A percentile compares a stretch with the other conserved stretches of the same genome.
These are phyloP conservation scores for Busseola fusca DNA, from an alignment of 2,888 invertebrate genomes.

Conservation along the genomic window DNA sequence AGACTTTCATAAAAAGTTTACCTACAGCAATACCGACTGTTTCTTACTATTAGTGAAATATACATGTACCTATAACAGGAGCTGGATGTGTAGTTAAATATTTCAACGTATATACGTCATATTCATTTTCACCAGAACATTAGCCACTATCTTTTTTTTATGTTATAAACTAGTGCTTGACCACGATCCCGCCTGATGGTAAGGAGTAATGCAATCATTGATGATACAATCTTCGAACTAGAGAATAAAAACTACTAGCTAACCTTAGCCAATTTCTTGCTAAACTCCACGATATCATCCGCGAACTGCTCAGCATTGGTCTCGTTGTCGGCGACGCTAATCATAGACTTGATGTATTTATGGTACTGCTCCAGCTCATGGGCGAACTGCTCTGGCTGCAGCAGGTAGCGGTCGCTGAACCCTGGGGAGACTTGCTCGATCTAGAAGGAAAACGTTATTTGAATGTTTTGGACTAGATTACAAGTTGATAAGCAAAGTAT, in stretches of 20 bases:
- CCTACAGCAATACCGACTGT: too few species aligned
- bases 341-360: slow-evolving; percentile 89
- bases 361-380: slow-evolving; percentile 90
- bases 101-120: background rate
- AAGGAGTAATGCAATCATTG: too few species aligned
- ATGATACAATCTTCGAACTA: background rate
- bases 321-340: slow-evolving; percentile 83
- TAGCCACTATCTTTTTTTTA: too few species aligned
- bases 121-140: background rate
- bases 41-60: too few species aligned
- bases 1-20: background rate
- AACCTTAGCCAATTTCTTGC: slow-evolving; percentile 90
- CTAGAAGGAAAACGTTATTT: slow-evolving; percentile 61
- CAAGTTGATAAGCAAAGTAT: background rate
- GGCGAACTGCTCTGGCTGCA: slow-evolving; percentile 89
- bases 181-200: too few species aligned
- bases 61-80: too few species aligned
- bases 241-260: background rate
- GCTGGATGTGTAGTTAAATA: background rate
- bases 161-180: too few species aligned
- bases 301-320: slow-evolving; percentile 87
- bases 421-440: slow-evolving; percentile 91
- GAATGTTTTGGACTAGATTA: background rate
- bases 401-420: slow-evolving; percentile 91
- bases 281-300: slow-evolving; percentile 89